These are phyloP conservation scores for Epinotia demarniana DNA, from an alignment of 2,888 invertebrate genomes.

Conservation along the genomic window DNA sequence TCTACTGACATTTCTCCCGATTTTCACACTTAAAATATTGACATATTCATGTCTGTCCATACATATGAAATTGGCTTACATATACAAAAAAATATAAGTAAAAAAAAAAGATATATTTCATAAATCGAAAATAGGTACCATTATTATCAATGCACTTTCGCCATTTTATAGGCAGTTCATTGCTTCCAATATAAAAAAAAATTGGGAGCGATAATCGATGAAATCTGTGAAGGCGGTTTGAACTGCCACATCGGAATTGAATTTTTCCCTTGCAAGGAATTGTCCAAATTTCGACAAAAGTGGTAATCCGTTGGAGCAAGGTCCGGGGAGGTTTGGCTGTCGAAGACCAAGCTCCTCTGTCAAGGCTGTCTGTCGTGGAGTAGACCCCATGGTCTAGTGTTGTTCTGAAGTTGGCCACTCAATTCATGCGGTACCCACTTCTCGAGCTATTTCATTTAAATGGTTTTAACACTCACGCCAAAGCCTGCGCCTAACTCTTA, in stretches of 20 bases:
- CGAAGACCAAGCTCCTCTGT: conserved; percentile 45
- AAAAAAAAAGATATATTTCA: background rate
- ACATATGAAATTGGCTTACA: background rate
- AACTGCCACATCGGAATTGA: conserved; percentile 2
- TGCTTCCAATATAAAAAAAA: conserved; percentile 2
- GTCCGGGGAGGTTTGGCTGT: too few relatives aligned
- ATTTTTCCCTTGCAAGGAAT: background rate
- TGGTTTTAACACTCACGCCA: too few relatives aligned
- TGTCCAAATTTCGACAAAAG: conserved; percentile 29
- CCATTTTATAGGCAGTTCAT: background rate
- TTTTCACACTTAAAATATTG: too few relatives aligned
- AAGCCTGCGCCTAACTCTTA: too few relatives aligned
- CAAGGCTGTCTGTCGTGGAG: background rate
- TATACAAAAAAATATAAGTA: background rate
- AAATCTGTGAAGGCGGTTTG: conserved; percentile 7
- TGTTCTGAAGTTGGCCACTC: too few relatives aligned
- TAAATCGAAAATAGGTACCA: background rate
- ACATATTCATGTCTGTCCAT: too few relatives aligned
- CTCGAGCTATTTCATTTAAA: too few relatives aligned
- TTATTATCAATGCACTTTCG: conserved; percentile 8
- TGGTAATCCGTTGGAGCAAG: conserved; percentile 42
- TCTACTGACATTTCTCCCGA: too few relatives aligned
- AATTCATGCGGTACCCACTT: too few relatives aligned
- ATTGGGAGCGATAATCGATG: background rate
- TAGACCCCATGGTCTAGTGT: too few relatives aligned